Evolutionary conservation across 2,797 vertebrate species (phyloP).

Genomic region (Strix occidentalis): DNA sequence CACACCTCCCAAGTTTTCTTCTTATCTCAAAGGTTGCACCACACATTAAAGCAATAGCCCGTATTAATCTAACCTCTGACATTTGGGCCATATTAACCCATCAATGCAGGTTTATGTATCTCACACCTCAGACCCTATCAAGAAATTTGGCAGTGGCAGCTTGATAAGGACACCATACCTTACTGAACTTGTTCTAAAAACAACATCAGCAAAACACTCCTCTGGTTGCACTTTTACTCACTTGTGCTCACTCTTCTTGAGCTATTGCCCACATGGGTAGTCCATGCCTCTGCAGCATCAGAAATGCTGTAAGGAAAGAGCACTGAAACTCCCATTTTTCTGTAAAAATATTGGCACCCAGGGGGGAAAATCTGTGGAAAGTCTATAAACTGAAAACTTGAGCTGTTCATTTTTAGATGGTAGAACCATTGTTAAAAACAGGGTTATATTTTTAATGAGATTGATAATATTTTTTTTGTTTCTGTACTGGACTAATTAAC

Average conservation of each 20-base stretch:
- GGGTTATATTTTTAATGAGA: neutral
- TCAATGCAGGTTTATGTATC: slow-evolving; percentile 77
- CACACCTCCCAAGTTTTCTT: slow-evolving; percentile 70
- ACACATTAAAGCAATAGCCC: slow-evolving; percentile 71
- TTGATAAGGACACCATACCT: slow-evolving; percentile 71
- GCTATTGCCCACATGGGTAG: neutral
- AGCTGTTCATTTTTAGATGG: neutral
- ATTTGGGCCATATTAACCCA: slow-evolving; percentile 60
- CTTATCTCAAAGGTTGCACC: slow-evolving; percentile 75
- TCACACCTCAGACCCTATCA: slow-evolving; percentile 78
- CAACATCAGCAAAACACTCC: slow-evolving; percentile 64
- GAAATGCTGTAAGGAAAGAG: neutral
- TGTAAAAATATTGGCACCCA: neutral
- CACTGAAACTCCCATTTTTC: neutral
- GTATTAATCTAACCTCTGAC: slow-evolving; percentile 72
- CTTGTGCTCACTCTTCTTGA: slow-evolving; percentile 9
- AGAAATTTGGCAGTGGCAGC: slow-evolving; percentile 67
- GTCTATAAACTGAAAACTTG: neutral
- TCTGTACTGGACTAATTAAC: neutral
- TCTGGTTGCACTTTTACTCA: slow-evolving; percentile 50
- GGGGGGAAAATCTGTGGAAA: neutral
- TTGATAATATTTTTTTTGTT: neutral
- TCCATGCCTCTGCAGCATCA: neutral
- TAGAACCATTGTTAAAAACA: neutral
- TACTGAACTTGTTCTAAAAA: slow-evolving; percentile 77